phyloP scores from a whole-genome alignment of 2,888 invertebrate species.

The Pyrgus malvae region DNA sequence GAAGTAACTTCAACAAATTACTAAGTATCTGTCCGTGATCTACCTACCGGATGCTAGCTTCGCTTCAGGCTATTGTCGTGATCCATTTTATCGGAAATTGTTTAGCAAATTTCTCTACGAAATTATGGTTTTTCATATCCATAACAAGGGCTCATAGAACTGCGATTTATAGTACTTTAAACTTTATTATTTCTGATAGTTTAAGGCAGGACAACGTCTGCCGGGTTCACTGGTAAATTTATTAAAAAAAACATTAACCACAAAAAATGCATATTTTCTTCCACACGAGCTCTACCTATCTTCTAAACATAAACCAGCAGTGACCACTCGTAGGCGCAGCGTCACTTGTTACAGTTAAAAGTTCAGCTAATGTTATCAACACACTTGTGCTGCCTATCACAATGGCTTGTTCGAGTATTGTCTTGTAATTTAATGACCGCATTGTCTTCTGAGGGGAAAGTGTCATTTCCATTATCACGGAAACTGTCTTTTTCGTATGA shows the following conservation, averaged over 20 bases:
- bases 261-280: too few species aligned
- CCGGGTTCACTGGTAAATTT: too few species aligned
- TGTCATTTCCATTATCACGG: conserved; percentile 14
- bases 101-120: conserved; percentile 9
- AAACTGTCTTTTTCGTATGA: neutral
- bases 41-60: conserved; percentile 15
- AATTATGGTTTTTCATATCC: conserved; percentile 5
- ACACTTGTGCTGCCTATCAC: neutral
- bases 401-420: conserved; percentile 11
- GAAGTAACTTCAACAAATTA: conserved; percentile 21
- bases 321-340: too few species aligned
- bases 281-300: too few species aligned
- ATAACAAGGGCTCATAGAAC: conserved; percentile 1
- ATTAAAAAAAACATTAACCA: too few species aligned
- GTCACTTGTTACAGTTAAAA: neutral
- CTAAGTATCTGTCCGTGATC: conserved; percentile 12
- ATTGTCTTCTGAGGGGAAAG: conserved; percentile 13
- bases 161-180: too few species aligned
- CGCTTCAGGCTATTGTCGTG: conserved; percentile 1
- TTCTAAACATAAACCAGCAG: too few species aligned
- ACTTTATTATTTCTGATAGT: too few species aligned
- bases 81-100: conserved; percentile 17
- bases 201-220: neutral
- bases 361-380: neutral
- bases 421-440: conserved; percentile 22